Evolutionary conservation across 2,797 vertebrate species (phyloP), one percentile per base, ranked within the genome.

Genomic region (Gymnothorax javanicus): DNA sequence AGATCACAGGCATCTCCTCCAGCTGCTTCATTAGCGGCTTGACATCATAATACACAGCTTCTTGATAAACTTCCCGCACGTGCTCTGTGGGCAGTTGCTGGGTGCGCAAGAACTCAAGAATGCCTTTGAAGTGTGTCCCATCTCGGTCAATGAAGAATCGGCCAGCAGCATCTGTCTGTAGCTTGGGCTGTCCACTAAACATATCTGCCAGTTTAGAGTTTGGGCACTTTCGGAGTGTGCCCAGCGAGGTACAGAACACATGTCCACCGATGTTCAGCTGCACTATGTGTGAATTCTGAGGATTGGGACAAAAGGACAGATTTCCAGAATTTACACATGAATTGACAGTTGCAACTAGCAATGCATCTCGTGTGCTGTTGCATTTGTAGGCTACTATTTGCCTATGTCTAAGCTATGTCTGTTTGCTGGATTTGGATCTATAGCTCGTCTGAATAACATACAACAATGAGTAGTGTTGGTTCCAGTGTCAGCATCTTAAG

Each of bases 181-280:
- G 91, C 81, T 94, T 96, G 82, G 92, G 69, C 0, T 92, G 92
- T 2, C 92, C 92, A 0, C 89, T 91, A 90, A 98, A 96, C 95
- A 99, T 93, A 83, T 96, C 96, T 0, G 96, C 95, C 92, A 99
- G 93, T 89, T 92, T 96, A 84, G 98, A 98, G 57, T 94, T 94
- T 0, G 97, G 97, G 87, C 96, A 93, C 88, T 96, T 98, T 84
- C 94, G 95, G 87, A 99, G 93, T 0, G 97, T 98, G 90, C 89
- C 93, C 88, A 97, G 84, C 0, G 94, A 95, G 6, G 98, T 98
- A 0, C 93, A 96, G 92, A 97, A 99, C 67, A 96, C 67, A 82
- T 96, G 95, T n/a, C 98, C 97, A 0, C 98, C 98, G 0, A 99
- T 93, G 0, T 99, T 99, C 27, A 99, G 86, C 90, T 97, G 95